These are phyloP conservation scores for Acanthopleura granulata DNA, from an alignment of 2,888 invertebrate genomes.

Conservation along the genomic window DNA sequence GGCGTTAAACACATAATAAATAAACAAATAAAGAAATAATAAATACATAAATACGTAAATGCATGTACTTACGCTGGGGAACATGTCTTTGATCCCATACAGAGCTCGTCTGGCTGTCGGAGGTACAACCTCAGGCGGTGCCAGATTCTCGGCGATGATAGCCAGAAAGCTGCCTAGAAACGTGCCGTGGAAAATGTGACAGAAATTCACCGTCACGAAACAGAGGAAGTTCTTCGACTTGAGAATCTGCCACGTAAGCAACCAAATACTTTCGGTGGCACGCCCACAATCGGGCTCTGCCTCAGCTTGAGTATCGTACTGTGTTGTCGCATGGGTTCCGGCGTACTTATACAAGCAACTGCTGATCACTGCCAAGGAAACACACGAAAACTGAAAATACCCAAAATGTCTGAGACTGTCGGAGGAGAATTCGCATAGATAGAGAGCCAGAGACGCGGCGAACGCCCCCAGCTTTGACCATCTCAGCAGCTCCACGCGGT, in stretches of 20 bases:
- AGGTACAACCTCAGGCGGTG: constrained; percentile 6
- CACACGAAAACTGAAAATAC: constrained; percentile 48
- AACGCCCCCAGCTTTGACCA: constrained; percentile 46
- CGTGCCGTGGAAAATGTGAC: constrained; percentile 29
- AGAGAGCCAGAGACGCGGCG: constrained; percentile 35
- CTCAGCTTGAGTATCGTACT: constrained; percentile 32
- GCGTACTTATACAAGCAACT: constrained; percentile 35
- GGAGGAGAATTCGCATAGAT: constrained; percentile 43
- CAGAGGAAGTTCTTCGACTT: constrained; percentile 27
- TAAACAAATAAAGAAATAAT: no score
- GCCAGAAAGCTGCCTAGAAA: constrained; percentile 20
- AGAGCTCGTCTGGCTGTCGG: constrained; percentile 25
- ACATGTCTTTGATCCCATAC: constrained; percentile 30
- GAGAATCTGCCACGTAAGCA: constrained; percentile 17
- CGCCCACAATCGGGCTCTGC: neutral
- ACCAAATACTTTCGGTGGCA: neutral
- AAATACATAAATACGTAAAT: neutral
- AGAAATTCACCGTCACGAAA: constrained; percentile 39
- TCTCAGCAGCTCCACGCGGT: constrained; percentile 60
- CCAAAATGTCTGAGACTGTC: constrained; percentile 48
- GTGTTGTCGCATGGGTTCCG: constrained; percentile 34
- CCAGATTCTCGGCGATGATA: constrained; percentile 5
- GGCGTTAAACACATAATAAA: no score
- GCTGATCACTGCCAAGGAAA: constrained; percentile 45
- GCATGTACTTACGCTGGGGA: constrained; percentile 30